Percentiles rank a stretch among this genome's conserved stretches.
Evolutionary conservation across 2,113 vertebrate genomes (phyloP).

Genomic region (Origma solitaria): DNA sequence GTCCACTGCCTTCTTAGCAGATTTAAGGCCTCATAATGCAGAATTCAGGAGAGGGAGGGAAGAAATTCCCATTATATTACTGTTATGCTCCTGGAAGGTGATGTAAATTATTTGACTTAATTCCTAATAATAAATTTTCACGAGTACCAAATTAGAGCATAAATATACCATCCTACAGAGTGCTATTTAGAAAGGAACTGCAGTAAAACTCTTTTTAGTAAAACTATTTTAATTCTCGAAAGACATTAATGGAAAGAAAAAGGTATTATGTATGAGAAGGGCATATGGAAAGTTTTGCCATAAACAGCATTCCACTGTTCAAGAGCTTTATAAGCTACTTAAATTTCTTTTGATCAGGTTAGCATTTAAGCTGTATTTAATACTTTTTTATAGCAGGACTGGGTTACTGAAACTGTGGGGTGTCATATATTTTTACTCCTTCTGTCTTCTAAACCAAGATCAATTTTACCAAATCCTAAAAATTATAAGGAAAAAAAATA

Average conservation of each 20-base stretch:
- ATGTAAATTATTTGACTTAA: conserved; percentile 39
- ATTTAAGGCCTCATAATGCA: background rate
- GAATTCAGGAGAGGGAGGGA: background rate
- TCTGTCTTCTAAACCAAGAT: background rate
- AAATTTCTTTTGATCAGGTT: conserved; percentile 10
- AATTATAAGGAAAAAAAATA: background rate
- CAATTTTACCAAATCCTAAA: background rate
- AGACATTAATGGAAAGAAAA: background rate
- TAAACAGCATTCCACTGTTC: background rate
- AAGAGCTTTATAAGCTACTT: background rate
- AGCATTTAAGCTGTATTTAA: conserved; percentile 47
- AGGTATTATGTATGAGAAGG: background rate
- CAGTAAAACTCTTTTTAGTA: conserved; percentile 2
- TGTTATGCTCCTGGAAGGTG: background rate
- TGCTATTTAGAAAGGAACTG: conserved; percentile 10
- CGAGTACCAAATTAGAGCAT: background rate
- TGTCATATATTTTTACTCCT: background rate
- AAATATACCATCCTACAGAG: background rate
- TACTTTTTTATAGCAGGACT: background rate
- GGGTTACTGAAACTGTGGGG: background rate
- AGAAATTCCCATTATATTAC: background rate
- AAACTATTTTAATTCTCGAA: conserved; percentile 23
- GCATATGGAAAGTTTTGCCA: conserved; percentile 16
- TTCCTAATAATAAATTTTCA: conserved; percentile 31
- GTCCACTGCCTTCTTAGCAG: background rate